A percentile compares a stretch with the other conserved stretches of the same genome.
These are phyloP conservation scores for Cheilinus undulatus DNA, from an alignment of 2,113 vertebrate genomes.

Conservation along the genomic window DNA sequence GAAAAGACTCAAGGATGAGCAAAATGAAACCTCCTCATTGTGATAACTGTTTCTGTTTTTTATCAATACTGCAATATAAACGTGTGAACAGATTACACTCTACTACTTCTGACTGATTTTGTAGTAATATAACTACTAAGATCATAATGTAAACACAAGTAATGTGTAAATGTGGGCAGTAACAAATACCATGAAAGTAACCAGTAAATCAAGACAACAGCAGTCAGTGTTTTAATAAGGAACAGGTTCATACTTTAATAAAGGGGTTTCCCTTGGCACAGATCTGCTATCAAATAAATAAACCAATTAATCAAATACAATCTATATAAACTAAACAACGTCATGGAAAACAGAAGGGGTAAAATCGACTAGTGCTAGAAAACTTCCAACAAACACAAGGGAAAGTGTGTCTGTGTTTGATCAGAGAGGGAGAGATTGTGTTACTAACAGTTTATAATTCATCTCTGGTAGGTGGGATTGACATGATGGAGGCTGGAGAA, in stretches of 20 bases:
- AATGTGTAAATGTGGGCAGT: no score
- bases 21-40: no score
- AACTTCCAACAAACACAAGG: constrained; percentile 62
- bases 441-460: constrained; percentile 17
- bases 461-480: constrained; percentile 33
- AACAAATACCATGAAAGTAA: background rate
- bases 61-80: no score
- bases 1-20: no score
- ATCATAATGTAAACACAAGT: no score
- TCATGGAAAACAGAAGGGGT: constrained; percentile 48
- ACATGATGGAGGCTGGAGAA: constrained; percentile 27
- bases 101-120: no score
- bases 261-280: constrained; percentile 84
- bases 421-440: constrained; percentile 13
- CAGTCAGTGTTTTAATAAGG: constrained; percentile 51
- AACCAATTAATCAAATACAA: constrained; percentile 87
- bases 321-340: constrained; percentile 86
- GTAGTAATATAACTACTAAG: no score
- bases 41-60: no score
- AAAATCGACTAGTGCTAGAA: constrained; percentile 55
- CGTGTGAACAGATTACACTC: no score
- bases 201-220: constrained; percentile 4
- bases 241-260: constrained; percentile 82
- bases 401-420: constrained; percentile 35
- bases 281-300: constrained; percentile 90